phyloP scores from a whole-genome alignment of 2,113 vertebrate genomes.

The Propithecus coquereli region DNA sequence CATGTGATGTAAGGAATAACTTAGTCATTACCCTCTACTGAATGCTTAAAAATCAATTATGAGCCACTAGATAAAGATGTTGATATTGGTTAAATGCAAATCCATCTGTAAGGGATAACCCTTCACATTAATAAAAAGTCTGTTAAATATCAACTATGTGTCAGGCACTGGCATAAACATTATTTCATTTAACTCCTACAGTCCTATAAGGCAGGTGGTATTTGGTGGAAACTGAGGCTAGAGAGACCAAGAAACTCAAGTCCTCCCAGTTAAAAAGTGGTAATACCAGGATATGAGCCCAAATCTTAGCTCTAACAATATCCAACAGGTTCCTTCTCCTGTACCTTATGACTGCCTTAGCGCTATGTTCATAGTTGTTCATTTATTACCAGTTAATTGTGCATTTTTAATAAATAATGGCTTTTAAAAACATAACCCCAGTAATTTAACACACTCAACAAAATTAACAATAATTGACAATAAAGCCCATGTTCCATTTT shows the following conservation, averaged over 20 bases:
- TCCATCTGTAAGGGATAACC: neutral
- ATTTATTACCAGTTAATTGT: neutral
- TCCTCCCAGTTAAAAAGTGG: neutral
- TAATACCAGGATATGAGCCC: neutral
- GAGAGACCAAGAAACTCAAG: neutral
- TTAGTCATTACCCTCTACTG: neutral
- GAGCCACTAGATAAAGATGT: neutral
- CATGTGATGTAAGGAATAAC: neutral
- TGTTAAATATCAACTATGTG: neutral
- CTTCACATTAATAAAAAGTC: neutral
- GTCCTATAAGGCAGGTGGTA: neutral
- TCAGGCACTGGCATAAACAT: neutral
- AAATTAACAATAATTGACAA: neutral
- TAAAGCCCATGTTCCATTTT: neutral
- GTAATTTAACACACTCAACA: neutral
- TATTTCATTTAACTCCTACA: neutral
- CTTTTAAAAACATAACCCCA: neutral
- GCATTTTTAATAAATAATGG: neutral
- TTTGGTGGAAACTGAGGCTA: neutral
- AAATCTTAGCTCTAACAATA: neutral
- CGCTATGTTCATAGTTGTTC: neutral
- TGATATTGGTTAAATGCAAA: neutral
- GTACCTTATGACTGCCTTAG: neutral
- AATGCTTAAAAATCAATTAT: conserved; percentile 24
- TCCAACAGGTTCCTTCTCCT: neutral